Percentiles rank a stretch among this genome's conserved stretches.
phyloP scores from a whole-genome alignment of 2,113 vertebrate genomes.

The Puma concolor region DNA sequence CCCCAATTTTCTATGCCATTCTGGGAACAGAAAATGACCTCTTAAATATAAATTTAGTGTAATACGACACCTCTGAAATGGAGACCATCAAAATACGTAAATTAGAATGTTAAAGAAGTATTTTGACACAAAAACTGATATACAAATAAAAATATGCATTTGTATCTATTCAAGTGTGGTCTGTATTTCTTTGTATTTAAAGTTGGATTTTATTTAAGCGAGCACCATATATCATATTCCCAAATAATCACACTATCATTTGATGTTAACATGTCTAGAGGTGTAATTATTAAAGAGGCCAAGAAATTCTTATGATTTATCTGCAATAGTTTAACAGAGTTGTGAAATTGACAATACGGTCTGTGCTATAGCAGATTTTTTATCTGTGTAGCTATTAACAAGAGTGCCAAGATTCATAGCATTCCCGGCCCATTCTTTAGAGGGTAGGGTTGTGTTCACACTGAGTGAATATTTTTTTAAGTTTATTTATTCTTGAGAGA shows the following conservation, averaged over 20 bases:
- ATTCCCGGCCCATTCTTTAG: neutral
- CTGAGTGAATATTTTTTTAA: neutral
- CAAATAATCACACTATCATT: neutral
- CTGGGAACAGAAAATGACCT: neutral
- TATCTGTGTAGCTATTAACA: neutral
- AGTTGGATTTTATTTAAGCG: neutral
- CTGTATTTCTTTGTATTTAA: neutral
- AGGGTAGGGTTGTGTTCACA: neutral
- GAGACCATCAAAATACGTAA: neutral
- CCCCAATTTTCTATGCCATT: neutral
- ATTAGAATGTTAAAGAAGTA: neutral
- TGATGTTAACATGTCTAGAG: neutral
- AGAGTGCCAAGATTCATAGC: fast-evolving
- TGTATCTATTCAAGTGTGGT: neutral
- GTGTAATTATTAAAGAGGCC: neutral
- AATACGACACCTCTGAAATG: neutral
- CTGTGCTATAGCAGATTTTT: neutral
- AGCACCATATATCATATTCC: neutral
- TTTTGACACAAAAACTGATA: neutral
- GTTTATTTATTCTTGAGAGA: too few species aligned
- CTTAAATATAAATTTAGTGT: neutral
- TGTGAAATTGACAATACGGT: neutral
- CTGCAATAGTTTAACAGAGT: neutral
- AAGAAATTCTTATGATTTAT: neutral
- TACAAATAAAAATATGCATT: neutral